Percentiles rank a stretch among this genome's conserved stretches.
phyloP scores from a whole-genome alignment of 2,797 vertebrate genomes.

The Cynopterus sphinx region DNA sequence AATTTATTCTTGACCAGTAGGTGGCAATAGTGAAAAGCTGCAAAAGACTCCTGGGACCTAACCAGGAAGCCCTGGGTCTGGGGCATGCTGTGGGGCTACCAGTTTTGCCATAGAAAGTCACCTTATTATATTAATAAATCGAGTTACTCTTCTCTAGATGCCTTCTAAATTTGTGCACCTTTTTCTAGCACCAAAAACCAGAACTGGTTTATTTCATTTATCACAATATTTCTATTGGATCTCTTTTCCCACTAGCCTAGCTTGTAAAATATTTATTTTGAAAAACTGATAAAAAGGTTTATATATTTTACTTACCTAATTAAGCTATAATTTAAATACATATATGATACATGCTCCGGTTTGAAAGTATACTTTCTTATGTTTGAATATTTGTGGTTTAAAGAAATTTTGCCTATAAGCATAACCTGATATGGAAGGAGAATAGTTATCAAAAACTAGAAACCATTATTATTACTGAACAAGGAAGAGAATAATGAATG shows the following conservation, averaged over 20 bases:
- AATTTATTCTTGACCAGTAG: not conserved
- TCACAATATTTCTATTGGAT: not conserved
- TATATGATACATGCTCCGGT: not conserved
- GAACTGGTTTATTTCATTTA: not conserved
- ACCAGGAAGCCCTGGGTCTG: not conserved
- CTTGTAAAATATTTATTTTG: slow-evolving; percentile 10
- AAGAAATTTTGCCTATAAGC: not conserved
- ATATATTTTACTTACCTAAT: not conserved
- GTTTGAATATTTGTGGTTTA: not conserved
- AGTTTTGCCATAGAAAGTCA: not conserved
- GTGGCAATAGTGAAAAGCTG: not conserved
- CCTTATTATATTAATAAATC: not conserved
- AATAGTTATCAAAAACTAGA: not conserved
- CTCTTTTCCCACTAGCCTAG: not conserved
- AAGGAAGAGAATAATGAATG: not conserved
- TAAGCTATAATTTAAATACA: not conserved
- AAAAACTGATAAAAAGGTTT: not conserved
- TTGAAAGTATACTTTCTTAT: not conserved
- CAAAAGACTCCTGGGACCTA: no score
- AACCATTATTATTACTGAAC: not conserved
- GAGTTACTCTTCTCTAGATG: not conserved
- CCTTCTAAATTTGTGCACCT: not conserved
- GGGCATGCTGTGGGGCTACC: accelerated
- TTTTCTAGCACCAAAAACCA: not conserved
- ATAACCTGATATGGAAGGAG: not conserved